Evolutionary conservation across 1,140 invertebrate genomes (phyloP).

Genomic region (Drosophila neocordata): DNA sequence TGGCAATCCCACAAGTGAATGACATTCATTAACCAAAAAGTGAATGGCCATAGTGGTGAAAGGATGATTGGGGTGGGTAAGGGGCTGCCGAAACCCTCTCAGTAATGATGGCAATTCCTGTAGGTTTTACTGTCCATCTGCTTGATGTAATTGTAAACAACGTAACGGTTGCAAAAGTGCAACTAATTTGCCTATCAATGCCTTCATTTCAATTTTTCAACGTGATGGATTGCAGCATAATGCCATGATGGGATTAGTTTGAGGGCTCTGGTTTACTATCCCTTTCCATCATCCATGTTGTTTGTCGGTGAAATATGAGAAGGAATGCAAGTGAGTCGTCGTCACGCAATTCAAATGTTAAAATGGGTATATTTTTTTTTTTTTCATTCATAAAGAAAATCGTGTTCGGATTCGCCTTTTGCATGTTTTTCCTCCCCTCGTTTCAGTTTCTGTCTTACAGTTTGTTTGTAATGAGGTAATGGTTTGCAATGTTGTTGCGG

Average conservation of each 20-base stretch:
- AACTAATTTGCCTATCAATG: slow-evolving; percentile 68
- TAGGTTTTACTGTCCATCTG: slow-evolving; percentile 33
- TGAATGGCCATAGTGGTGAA: slow-evolving; percentile 58
- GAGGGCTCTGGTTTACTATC: not conserved
- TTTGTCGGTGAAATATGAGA: slow-evolving; percentile 56
- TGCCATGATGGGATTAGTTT: not conserved
- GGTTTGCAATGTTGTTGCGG: slow-evolving; percentile 36
- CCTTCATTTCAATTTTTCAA: slow-evolving; percentile 52
- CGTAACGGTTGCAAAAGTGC: slow-evolving; percentile 30
- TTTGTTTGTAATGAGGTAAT: slow-evolving; percentile 60
- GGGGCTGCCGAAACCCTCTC: too few relatives aligned
- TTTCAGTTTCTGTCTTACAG: not conserved
- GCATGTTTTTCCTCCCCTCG: slow-evolving; percentile 26
- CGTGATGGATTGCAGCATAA: slow-evolving; percentile 49
- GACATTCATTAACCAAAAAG: slow-evolving; percentile 50
- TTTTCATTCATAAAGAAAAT: slow-evolving; percentile 72
- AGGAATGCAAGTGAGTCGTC: slow-evolving; percentile 45
- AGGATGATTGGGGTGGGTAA: slow-evolving; percentile 32
- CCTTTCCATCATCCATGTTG: not conserved
- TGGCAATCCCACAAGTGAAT: slow-evolving; percentile 45
- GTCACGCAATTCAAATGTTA: slow-evolving; percentile 73
- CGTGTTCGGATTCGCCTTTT: slow-evolving; percentile 67
- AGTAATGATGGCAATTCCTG: too few relatives aligned
- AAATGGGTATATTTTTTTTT: slow-evolving; percentile 60
- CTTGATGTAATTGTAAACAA: not conserved